Percentiles rank a stretch among this genome's conserved stretches.
Evolutionary conservation across 2,888 invertebrate genomes (phyloP).

Genomic region (Drosophila kanekoi): DNA sequence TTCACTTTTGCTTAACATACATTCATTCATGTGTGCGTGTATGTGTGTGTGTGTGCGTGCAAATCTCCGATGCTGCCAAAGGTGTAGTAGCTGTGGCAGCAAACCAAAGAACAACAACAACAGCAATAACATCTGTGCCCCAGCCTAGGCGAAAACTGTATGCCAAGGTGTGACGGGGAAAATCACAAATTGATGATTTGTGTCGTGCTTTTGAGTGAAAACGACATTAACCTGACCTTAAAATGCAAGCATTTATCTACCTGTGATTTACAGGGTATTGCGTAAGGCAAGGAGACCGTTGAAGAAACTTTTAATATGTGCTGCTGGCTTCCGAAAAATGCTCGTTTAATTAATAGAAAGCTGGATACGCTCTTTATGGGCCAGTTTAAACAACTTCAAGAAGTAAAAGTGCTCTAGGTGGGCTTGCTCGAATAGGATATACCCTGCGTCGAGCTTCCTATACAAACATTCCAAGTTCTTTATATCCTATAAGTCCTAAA

Average conservation of each 20-base stretch:
- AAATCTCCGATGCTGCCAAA: constrained; percentile 1
- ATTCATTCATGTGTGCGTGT: constrained; percentile 5
- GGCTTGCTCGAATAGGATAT: too few relatives aligned
- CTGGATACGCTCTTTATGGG: too few relatives aligned
- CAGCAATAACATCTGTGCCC: constrained; percentile 6
- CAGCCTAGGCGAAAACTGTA: constrained; percentile 23
- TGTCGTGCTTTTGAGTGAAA: constrained; percentile 28
- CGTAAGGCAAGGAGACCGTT: neutral
- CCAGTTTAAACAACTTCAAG: too few relatives aligned
- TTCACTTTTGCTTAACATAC: constrained; percentile 59
- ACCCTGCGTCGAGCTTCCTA: too few relatives aligned
- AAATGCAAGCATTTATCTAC: neutral
- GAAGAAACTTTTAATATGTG: neutral
- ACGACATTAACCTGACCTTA: constrained; percentile 9
- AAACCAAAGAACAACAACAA: constrained; percentile 4
- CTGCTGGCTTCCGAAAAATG: neutral
- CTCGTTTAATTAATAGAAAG: too few relatives aligned
- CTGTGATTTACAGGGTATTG: neutral
- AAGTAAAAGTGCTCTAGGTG: too few relatives aligned
- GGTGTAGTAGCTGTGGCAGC: constrained; percentile 13
- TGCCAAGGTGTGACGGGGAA: constrained; percentile 12
- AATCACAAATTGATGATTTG: constrained; percentile 46
- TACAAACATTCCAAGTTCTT: too few relatives aligned
- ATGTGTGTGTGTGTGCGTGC: constrained; percentile 10
- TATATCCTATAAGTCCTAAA: too few relatives aligned